Evolutionary conservation across 2,797 vertebrate species (phyloP), one percentile per base, ranked within the genome.

Genomic region (Lepidocolaptes lacrymiger): DNA sequence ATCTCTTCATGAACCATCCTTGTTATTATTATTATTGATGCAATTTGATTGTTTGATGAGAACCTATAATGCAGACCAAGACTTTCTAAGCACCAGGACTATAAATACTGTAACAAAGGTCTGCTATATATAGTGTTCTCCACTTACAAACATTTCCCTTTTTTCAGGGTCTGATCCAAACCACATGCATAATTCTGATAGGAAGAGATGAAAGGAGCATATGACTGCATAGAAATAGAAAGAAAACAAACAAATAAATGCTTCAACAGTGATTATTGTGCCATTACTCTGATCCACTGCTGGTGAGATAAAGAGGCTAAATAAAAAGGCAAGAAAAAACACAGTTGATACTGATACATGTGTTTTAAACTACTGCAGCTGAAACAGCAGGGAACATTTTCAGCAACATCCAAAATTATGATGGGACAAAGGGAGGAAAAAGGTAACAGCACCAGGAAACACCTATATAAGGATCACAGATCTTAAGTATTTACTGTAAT

Each of bases 191-290:
- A 68, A 67, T 77, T 94, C 66, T 67, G 54, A 67, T 8, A 72
- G 63, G 71, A 92, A 94, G 21, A 71, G 78, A 95, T 6, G 43
- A 76, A 89, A 46, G 48, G 16, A 85, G 51, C 77, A 82, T 58
- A 54, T 32, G 85, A 93, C 58, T 89, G 64, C 66, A 79, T 10
- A 76, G 91, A 89, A 93, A 94, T 37, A 82, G 84, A 94, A 91
- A 3, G 27, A 91, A 95, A 96, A 87, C 71, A 95, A 94, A 95
- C 88, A 95, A 95, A 91, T 44, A 88, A 81, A 88, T 62, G 88
- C 49, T 81, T 81, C 67, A 80, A 49, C n/a, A 63, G 88, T 82
- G 85, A 80, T 76, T 74, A 91, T 55, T 87, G 83, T 39, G 26
- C 83, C 77, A 43, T 86, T 91, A 80, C 81, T 27, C 85, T 84